These are phyloP conservation scores for Herpailurus yagouaroundi DNA, from an alignment of 2,113 vertebrate species.

Conservation along the genomic window DNA sequence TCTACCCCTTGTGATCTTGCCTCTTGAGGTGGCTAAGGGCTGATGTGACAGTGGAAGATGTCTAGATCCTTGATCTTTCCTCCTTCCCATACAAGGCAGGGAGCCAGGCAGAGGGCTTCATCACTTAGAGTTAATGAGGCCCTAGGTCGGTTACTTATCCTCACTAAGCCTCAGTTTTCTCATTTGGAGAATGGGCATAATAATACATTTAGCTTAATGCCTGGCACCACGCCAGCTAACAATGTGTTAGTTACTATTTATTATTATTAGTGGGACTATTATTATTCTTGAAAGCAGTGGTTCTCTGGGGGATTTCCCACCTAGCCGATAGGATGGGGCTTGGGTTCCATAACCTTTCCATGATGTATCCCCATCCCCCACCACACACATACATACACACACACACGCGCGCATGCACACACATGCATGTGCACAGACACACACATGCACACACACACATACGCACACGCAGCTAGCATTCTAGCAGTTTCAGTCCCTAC, in stretches of 20 bases:
- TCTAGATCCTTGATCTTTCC: background rate
- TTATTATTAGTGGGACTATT: background rate
- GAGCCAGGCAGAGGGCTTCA: background rate
- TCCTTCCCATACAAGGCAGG: background rate
- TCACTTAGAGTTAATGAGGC: background rate
- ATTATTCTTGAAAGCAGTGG: background rate
- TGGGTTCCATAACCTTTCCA: background rate
- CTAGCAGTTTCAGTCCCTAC: background rate
- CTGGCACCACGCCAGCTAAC: background rate
- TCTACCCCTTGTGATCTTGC: background rate
- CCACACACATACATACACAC: no score
- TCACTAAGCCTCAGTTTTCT: background rate
- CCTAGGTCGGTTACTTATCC: no score
- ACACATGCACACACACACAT: background rate
- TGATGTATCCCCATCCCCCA: fast-evolving
- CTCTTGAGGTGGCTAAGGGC: background rate
- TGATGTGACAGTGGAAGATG: background rate
- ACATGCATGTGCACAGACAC: background rate
- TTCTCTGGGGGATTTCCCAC: background rate
- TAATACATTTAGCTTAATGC: background rate
- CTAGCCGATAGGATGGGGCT: background rate
- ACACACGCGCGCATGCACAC: background rate
- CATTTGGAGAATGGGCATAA: background rate
- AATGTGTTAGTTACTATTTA: background rate
- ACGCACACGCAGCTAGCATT: background rate